Evolutionary conservation across 2,797 vertebrate genomes (phyloP).

Genomic region (Protosalanx chinensis): DNA sequence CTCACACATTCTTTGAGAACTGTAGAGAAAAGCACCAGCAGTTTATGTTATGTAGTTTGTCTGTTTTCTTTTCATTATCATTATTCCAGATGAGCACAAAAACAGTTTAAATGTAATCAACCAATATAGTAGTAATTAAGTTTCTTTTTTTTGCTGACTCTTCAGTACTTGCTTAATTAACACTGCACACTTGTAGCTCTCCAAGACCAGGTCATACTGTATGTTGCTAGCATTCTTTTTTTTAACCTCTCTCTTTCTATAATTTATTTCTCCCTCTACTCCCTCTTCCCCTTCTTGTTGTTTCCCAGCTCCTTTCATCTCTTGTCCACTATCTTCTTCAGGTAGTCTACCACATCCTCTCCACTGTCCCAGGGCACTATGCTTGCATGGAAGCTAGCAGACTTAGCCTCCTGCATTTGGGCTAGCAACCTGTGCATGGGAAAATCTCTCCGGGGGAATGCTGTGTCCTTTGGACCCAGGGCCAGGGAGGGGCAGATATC

Average conservation of each 20-base stretch:
- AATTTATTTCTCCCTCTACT: not conserved
- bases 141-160: conserved; percentile 10
- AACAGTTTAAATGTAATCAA: conserved; percentile 5
- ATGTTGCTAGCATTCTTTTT: not conserved
- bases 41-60: not conserved
- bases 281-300: not conserved
- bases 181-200: conserved; percentile 24
- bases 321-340: conserved; percentile 78
- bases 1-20: not conserved
- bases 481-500: conserved; percentile 83
- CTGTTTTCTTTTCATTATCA: not conserved
- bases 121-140: not conserved
- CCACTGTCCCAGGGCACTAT: conserved; percentile 85
- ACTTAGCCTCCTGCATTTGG: conserved; percentile 72
- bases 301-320: conserved; percentile 46
- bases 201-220: not conserved
- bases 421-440: conserved; percentile 85
- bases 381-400: conserved; percentile 69
- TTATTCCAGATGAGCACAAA: conserved; percentile 13
- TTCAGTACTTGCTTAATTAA: conserved; percentile 27
- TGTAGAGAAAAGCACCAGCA: not conserved
- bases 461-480: conserved; percentile 77
- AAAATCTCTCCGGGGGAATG: conserved; percentile 83
- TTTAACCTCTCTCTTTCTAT: not conserved
- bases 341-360: conserved; percentile 73